Percentiles rank a stretch among this genome's conserved stretches.
Evolutionary conservation across 2,113 vertebrate genomes (phyloP).

Genomic region (Rhagologus leucostigma): DNA sequence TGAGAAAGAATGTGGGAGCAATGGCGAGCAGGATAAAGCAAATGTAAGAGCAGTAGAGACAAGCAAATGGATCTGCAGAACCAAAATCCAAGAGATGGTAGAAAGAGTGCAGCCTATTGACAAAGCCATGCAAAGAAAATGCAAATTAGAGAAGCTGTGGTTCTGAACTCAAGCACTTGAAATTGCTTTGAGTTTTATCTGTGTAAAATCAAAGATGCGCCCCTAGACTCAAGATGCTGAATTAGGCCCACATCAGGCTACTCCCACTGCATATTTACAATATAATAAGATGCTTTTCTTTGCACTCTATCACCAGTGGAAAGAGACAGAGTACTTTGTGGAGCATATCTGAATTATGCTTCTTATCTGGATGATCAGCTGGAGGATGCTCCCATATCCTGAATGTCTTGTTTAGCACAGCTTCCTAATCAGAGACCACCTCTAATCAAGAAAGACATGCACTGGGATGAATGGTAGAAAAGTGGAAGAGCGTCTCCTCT

Average conservation of each 20-base stretch:
- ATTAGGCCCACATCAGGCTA: not conserved
- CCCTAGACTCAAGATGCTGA: not conserved
- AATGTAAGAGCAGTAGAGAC: not conserved
- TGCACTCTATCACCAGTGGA: not conserved
- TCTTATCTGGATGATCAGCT: not conserved
- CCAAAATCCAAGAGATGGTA: not conserved
- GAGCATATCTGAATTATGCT: not conserved
- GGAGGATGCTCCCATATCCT: not conserved
- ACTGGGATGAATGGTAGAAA: not conserved
- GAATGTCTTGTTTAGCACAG: not conserved
- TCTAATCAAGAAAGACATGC: not conserved
- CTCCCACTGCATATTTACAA: not conserved
- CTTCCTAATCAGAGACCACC: not conserved
- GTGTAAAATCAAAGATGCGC: not conserved
- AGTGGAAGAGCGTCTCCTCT: not conserved
- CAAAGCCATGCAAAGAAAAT: not conserved
- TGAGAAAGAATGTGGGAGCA: not conserved
- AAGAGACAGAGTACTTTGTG: not conserved
- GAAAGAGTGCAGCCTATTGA: not conserved
- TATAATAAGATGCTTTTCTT: not conserved
- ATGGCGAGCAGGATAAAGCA: not conserved
- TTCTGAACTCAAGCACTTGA: not conserved
- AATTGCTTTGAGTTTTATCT: not conserved
- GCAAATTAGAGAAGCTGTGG: not conserved
- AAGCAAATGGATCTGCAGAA: not conserved